These are phyloP conservation scores for Magallana nippona DNA, from an alignment of 2,888 invertebrate species.

Conservation along the genomic window DNA sequence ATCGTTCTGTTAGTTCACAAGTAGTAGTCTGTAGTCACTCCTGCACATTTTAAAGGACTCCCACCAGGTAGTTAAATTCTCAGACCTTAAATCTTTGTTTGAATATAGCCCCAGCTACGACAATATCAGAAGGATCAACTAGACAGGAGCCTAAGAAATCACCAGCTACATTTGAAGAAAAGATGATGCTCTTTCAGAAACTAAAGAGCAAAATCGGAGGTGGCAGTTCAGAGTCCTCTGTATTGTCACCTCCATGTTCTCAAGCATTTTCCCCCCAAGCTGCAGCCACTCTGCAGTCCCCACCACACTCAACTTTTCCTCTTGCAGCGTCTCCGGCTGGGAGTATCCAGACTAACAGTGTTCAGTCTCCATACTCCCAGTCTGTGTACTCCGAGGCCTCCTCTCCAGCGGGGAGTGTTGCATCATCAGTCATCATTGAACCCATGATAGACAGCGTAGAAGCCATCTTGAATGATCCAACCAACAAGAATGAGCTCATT, in stretches of 20 bases:
- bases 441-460: background rate
- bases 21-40: slow-evolving; percentile 33
- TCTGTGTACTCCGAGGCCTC: slow-evolving; percentile 16
- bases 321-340: background rate
- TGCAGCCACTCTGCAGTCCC: background rate
- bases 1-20: slow-evolving; percentile 32
- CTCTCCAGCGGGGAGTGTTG: slow-evolving; percentile 29
- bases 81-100: slow-evolving; percentile 24
- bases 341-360: background rate
- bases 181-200: slow-evolving; percentile 1
- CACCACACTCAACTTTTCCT: background rate
- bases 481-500: slow-evolving; percentile 1
- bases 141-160: slow-evolving; percentile 3
- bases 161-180: background rate
- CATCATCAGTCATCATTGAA: background rate
- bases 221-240: slow-evolving; percentile 11
- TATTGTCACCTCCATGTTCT: background rate
- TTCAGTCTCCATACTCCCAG: slow-evolving; percentile 26
- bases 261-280: background rate
- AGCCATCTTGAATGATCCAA: slow-evolving; percentile 22
- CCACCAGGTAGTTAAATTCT: background rate
- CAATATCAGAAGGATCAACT: background rate
- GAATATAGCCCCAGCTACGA: slow-evolving; percentile 9
- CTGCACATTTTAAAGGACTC: slow-evolving; percentile 24
- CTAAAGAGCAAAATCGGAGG: background rate